Conservation (phyloP, 2,888 invertebrate genomes). For the Melanostoma scalare region DNA sequence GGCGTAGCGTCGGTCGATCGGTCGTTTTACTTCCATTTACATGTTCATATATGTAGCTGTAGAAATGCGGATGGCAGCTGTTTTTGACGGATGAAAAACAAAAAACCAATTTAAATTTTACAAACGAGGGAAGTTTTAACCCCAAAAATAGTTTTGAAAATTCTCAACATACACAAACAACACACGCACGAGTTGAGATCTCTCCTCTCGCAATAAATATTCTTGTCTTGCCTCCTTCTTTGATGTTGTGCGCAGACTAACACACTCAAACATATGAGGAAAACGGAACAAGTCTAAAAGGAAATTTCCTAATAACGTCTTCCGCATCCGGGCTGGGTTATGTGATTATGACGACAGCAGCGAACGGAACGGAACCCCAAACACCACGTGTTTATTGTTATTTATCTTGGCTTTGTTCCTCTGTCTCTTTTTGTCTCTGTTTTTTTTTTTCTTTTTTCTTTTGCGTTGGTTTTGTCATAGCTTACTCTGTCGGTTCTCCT, state of each 20-base stretch:
- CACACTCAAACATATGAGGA: constrained; percentile 21
- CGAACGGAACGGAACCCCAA: constrained; percentile 21
- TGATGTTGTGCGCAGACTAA: neutral
- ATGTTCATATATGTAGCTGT: neutral
- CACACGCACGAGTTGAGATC: constrained; percentile 34
- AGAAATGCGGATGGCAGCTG: constrained; percentile 59
- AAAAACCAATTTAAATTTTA: constrained; percentile 1
- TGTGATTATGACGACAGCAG: constrained; percentile 30
- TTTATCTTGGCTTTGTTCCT: constrained; percentile 30
- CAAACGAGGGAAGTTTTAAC: constrained; percentile 45
- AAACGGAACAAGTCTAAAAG: constrained; percentile 69
- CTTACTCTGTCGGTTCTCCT: constrained; percentile 47
- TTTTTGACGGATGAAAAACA: constrained; percentile 42
- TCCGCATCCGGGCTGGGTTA: constrained; percentile 74
- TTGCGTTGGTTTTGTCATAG: constrained; percentile 47
- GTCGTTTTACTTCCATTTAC: constrained; percentile 40
- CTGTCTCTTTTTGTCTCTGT: neutral
- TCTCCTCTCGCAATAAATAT: too few relatives aligned
- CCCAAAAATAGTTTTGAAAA: constrained; percentile 66
- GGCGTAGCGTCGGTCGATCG: neutral
- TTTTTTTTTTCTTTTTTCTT: constrained; percentile 9
- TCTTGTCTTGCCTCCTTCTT: constrained; percentile 1
- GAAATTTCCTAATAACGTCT: constrained; percentile 75
- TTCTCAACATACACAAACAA: constrained; percentile 27
- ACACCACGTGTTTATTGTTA: constrained; percentile 65